Percentiles rank a stretch among this genome's conserved stretches.
phyloP scores from a whole-genome alignment of 2,888 invertebrate genomes.

The Xanthia togata region DNA sequence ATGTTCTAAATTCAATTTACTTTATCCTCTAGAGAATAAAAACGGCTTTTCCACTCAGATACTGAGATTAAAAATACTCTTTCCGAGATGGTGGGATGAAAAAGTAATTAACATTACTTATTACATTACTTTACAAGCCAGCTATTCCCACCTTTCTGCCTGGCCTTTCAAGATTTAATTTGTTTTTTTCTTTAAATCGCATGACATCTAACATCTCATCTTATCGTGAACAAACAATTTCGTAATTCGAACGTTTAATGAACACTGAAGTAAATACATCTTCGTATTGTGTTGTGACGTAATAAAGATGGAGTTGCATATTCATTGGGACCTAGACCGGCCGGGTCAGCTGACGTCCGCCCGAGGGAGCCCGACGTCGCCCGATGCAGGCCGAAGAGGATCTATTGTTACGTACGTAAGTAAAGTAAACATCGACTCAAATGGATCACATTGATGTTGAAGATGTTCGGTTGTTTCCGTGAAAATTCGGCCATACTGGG shows the following conservation, averaged over 20 bases:
- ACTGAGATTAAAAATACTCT: too few relatives aligned
- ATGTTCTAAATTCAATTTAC: too few relatives aligned
- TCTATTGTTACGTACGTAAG: constrained; percentile 19
- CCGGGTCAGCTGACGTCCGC: constrained; percentile 57
- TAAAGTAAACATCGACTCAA: constrained; percentile 10
- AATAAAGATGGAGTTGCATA: constrained; percentile 61
- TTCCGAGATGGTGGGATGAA: too few relatives aligned
- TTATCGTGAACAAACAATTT: constrained; percentile 30
- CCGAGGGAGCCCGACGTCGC: constrained; percentile 13
- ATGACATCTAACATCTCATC: not conserved
- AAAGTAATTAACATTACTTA: too few relatives aligned
- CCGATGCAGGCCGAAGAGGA: constrained; percentile 15
- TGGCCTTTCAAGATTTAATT: too few relatives aligned
- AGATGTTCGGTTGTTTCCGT: constrained; percentile 11
- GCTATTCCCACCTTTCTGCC: too few relatives aligned
- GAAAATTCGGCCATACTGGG: not conserved
- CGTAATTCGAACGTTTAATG: constrained; percentile 23
- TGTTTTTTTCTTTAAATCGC: too few relatives aligned
- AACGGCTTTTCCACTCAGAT: too few relatives aligned
- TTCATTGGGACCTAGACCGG: constrained; percentile 59
- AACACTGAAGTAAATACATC: constrained; percentile 36
- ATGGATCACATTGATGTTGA: not conserved
- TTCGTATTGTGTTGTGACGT: constrained; percentile 52
- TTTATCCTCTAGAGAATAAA: too few relatives aligned
- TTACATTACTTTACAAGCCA: too few relatives aligned